Evolutionary conservation across 1,140 invertebrate species (phyloP), one percentile per base, ranked within the genome.

Genomic region (Drepana arcuata): DNA sequence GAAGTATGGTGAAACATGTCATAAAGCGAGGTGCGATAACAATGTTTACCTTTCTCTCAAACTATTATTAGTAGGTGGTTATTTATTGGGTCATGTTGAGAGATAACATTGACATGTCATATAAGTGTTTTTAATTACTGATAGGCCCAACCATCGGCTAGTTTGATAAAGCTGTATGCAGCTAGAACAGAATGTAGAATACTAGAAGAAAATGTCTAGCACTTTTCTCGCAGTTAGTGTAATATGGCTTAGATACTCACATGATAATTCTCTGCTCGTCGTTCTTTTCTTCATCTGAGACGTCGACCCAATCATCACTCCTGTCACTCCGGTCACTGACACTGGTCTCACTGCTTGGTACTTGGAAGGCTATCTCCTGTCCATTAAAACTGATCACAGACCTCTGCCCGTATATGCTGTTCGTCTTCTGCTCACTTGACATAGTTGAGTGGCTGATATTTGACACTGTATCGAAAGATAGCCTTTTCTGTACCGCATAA

Each of bases 221-320:
- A n/a, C n/a, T n/a, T n/a, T n/a, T n/a, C n/a, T n/a, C n/a, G n/a
- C n/a, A n/a, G n/a, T n/a, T n/a, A n/a, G n/a, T n/a, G n/a, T n/a
- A n/a, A n/a, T n/a, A n/a, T n/a, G n/a, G n/a, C n/a, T n/a, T n/a
- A n/a, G n/a, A n/a, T n/a, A 74, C 83, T 73, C 53, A 84, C 83
- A 84, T 79, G 7, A 84, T 73, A 40, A 82, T 83, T 43, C 77
- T 84, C 37, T 73, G 74, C 34, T 82, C 69, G 16, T 72, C 65
- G 41, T 37, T 63, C 46, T 72, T 84, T 60, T 70, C 86, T 35
- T 84, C 83, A 48, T 89, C 88, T 12, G 87, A 88, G 2, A 90
- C 79, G 48, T 90, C 88, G 29, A 88, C 85, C 88, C 88, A 90
- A 41, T 89, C 88, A 38, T 90, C 88, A 51, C 88, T 89, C 16